phyloP scores from a whole-genome alignment of 2,113 vertebrate species.

The Aplodontia rufa region DNA sequence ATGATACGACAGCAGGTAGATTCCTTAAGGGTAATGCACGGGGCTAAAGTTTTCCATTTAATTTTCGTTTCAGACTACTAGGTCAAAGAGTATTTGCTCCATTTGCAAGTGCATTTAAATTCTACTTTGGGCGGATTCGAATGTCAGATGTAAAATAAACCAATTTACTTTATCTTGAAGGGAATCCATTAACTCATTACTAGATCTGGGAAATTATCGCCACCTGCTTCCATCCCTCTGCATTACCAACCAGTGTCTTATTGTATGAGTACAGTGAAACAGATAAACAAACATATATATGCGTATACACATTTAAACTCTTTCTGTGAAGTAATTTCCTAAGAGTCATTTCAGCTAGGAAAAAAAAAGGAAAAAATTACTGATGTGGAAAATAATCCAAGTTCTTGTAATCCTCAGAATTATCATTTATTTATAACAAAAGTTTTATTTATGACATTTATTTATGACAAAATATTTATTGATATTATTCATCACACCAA shows the following conservation, averaged over 20 bases:
- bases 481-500: neutral
- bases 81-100: conserved; percentile 22
- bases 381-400: neutral
- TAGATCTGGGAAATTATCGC: conserved; percentile 43
- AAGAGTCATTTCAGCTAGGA: neutral
- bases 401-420: neutral
- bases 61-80: conserved; percentile 20
- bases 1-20: neutral
- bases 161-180: conserved; percentile 15
- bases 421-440: conserved; percentile 19
- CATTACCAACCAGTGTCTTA: neutral
- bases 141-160: conserved; percentile 43
- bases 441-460: no score
- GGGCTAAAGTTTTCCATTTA: neutral
- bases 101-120: conserved; percentile 29
- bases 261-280: neutral
- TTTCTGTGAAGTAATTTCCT: conserved; percentile 35
- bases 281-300: neutral
- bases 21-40: neutral
- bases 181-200: conserved; percentile 42
- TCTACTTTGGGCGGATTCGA: conserved; percentile 18
- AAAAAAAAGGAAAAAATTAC: neutral
- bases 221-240: neutral
- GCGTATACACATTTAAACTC: neutral
- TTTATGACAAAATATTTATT: conserved; percentile 36